Evolutionary conservation across 2,888 invertebrate species (phyloP), one percentile per base, ranked within the genome.

Genomic region (Asteroscopus sphinx): DNA sequence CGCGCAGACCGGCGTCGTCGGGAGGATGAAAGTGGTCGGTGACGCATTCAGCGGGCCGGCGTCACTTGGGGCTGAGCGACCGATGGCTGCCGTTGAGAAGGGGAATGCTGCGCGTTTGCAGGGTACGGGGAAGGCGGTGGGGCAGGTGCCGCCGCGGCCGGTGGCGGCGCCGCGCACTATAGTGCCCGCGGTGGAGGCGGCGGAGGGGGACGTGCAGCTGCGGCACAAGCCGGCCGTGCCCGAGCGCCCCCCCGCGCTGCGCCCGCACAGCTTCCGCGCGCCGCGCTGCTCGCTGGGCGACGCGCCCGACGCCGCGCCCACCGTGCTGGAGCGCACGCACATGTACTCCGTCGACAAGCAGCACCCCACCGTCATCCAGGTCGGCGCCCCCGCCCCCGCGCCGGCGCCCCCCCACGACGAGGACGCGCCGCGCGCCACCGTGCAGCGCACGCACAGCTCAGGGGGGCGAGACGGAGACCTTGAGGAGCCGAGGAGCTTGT

Each of bases 161-260:
- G 12, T 13, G 39, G 12, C 30, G 81, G 11, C 30, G 82, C n/a
- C n/a, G n/a, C n/a, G n/a, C n/a, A n/a, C n/a, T n/a, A n/a, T n/a
- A n/a, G n/a, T n/a, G n/a, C n/a, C n/a, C n/a, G n/a, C n/a, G n/a
- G n/a, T n/a, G n/a, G n/a, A n/a, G n/a, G n/a, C 12, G 37, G 12
- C 17, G 39, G 12, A 28, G 81, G 11, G 28, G 82, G 88, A 87
- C 40, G 95, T 96, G 39, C 95, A 94, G 80, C 83, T 96, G 68
- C 94, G 96, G 21, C 92, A 95, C 82, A 98, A 98, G 88, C 98
- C 98, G 5, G 96, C 96, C 46, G 96, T 98, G 70, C 98, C 98
- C 45, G 97, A 97, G 86, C 95, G 98, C 53, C 97, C 97, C 44
- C 96, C 96, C 35, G 95, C 96, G 40, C 91, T 97, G 57, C 94